Evolutionary conservation across 2,888 invertebrate species (phyloP), one percentile per base, ranked within the genome.

Genomic region (Phengaris alcon): DNA sequence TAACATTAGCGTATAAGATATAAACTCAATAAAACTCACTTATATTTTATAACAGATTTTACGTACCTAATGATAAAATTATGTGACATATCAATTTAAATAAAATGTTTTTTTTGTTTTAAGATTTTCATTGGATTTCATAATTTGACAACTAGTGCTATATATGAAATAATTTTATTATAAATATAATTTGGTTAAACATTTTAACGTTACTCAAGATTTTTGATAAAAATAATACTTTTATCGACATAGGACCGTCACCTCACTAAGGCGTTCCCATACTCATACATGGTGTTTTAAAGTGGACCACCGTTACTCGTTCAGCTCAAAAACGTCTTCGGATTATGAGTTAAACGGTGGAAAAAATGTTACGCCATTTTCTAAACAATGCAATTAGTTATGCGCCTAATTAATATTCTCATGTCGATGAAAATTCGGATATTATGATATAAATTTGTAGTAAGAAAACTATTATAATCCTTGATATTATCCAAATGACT

Each of bases 261-360:
- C 86, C 79, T 82, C 85, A 77, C 86, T 88, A 84, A n/a, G 72
- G 75, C 74, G 80, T 77, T 80, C 81, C 82, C 86, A 83, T 84
- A 81, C 82, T 82, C 82, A 81, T 83, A 82, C 83, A 86, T 86
- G 86, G 84, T 83, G 84, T 85, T 87, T 83, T 82, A 81, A 88
- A 87, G 84, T 84, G 80, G 81, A 85, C 82, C 83, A 87, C 90
- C 90, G 90, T 90, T 90, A 90, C 79, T 78, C 13, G 15, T 6
- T 35, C 15, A 72, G 35, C 64, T 69, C 72, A 72, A 72, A 72
- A 72, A 72, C 54, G 64, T 64, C 35, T 64, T 6, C 44, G 35
- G 64, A 64, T 64, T 64, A 64, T 44, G 35, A 64, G 64, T 35
- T 64, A 44, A 64, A 64, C 35, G 22, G 35, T 64, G 35, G 64